Conservation (phyloP, 2,113 vertebrate genomes). For the Marcusenius ussheri region DNA sequence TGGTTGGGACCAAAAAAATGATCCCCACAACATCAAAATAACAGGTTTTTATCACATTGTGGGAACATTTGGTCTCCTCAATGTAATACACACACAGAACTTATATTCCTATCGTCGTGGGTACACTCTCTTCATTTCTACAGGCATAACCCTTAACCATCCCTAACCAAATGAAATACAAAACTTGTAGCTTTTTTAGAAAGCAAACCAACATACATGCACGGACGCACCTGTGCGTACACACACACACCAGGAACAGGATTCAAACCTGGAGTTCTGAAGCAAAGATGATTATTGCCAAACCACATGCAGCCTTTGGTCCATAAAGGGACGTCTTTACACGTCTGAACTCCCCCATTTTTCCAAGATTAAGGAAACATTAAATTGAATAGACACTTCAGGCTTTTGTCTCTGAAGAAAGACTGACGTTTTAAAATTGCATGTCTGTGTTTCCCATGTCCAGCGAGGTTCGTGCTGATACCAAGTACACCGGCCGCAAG, state of each 20-base stretch:
- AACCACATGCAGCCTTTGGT: not conserved
- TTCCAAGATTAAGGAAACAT: not conserved
- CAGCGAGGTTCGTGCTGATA: conserved; percentile 68
- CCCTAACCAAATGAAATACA: not conserved
- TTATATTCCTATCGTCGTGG: not conserved
- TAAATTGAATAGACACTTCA: not conserved
- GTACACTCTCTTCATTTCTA: not conserved
- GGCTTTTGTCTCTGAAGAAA: not conserved
- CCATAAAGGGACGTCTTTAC: not conserved
- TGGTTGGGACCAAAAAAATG: not conserved
- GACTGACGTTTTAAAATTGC: not conserved
- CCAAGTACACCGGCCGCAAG: conserved; percentile 64
- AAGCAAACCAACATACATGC: not conserved
- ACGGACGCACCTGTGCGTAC: no score
- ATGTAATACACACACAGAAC: no score
- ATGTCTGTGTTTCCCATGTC: not conserved
- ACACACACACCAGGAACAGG: no score
- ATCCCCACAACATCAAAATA: no score
- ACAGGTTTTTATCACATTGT: no score
- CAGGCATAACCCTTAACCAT: not conserved
- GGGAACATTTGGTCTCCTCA: no score
- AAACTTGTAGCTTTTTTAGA: not conserved
- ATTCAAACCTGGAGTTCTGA: not conserved
- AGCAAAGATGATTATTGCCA: not conserved
- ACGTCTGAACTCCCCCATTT: not conserved